phyloP scores from a whole-genome alignment of 2,888 invertebrate species.

The Tachina fera region DNA sequence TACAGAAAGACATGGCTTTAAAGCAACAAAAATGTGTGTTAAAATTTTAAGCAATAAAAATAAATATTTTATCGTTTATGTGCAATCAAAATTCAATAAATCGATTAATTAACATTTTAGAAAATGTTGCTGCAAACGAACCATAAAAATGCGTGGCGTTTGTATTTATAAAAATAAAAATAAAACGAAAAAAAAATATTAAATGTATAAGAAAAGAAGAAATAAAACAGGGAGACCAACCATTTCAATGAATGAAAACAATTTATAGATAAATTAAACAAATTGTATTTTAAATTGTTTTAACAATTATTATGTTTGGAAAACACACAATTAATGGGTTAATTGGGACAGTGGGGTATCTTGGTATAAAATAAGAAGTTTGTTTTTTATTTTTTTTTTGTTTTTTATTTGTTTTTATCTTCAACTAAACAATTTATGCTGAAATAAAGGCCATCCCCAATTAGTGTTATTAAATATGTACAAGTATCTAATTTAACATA shows the following conservation, averaged over 20 bases:
- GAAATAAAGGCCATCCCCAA: neutral
- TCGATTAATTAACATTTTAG: conserved; percentile 68
- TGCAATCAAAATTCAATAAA: conserved; percentile 71
- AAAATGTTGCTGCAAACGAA: conserved; percentile 47
- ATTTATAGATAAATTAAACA: conserved; percentile 17
- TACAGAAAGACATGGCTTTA: neutral
- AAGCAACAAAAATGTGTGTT: conserved; percentile 4
- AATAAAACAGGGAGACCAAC: neutral
- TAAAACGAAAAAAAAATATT: too few relatives aligned
- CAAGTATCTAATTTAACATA: neutral
- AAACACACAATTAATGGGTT: conserved; percentile 20
- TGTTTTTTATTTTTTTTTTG: neutral
- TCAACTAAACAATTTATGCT: neutral
- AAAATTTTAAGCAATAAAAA: conserved; percentile 60
- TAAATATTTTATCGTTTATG: conserved; percentile 66
- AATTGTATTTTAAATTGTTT: conserved; percentile 33
- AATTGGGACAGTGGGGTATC: conserved; percentile 14
- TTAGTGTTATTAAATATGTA: neutral
- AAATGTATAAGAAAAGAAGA: neutral
- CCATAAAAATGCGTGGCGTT: conserved; percentile 50
- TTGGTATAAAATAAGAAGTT: neutral
- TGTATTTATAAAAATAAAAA: neutral
- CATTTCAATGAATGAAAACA: neutral
- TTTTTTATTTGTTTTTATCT: neutral
- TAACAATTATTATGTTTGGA: conserved; percentile 21